phyloP scores from a whole-genome alignment of 2,113 vertebrate species.

The Xiphophorus hellerii region DNA sequence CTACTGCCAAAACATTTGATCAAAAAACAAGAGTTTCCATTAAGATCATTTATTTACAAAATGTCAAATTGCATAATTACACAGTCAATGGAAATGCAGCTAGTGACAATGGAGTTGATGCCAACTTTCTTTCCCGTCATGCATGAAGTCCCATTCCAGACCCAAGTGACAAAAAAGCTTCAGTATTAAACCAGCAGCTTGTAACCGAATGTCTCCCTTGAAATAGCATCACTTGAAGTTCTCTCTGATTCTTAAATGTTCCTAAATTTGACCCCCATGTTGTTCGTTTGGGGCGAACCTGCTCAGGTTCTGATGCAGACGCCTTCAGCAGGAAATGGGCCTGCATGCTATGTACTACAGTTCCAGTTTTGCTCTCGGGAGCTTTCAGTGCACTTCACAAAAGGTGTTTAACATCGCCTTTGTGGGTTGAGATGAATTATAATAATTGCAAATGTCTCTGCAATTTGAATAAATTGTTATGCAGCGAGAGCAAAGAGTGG shows the following conservation, averaged over 20 bases:
- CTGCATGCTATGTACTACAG: constrained; percentile 19
- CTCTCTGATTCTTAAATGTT: no score
- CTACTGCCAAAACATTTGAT: no score
- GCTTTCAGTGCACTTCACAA: constrained; percentile 62
- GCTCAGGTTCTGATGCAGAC: constrained; percentile 33
- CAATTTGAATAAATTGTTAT: constrained; percentile 77
- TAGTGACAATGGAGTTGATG: neutral
- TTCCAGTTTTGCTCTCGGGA: constrained; percentile 62
- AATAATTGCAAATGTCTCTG: constrained; percentile 74
- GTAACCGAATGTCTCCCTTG: no score
- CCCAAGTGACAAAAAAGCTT: constrained; percentile 3
- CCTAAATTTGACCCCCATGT: constrained; percentile 1
- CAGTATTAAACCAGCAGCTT: no score
- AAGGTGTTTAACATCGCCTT: constrained; percentile 71
- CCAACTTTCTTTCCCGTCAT: constrained; percentile 6
- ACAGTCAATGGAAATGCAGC: no score
- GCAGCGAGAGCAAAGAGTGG: constrained; percentile 52
- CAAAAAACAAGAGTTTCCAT: no score
- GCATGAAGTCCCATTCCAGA: constrained; percentile 16
- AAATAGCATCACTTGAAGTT: no score
- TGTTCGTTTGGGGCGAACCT: constrained; percentile 38
- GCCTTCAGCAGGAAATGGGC: constrained; percentile 36
- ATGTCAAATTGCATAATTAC: no score
- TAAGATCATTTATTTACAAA: no score
- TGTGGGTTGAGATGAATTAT: constrained; percentile 71